Evolutionary conservation across 2,888 invertebrate genomes (phyloP).

Genomic region (Scaptomyza parva): DNA sequence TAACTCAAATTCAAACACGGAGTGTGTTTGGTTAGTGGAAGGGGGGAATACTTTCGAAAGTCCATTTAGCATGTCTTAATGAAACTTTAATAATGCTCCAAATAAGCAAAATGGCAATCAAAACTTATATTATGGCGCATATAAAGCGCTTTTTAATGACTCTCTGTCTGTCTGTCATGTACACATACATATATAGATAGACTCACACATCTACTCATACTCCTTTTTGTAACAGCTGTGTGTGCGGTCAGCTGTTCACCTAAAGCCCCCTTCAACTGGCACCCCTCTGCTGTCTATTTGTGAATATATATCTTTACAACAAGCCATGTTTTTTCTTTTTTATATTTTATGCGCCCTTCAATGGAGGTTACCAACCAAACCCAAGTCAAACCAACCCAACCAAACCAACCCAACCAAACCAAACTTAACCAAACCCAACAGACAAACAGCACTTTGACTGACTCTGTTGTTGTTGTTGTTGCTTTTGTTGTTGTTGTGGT

Average conservation of each 20-base stretch:
- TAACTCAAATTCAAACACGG: slow-evolving; percentile 6
- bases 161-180: slow-evolving; percentile 48
- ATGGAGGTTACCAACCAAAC: slow-evolving; percentile 53
- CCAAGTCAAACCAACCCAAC: slow-evolving; percentile 3
- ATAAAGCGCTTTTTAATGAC: slow-evolving; percentile 61
- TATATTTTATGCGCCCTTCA: slow-evolving; percentile 60
- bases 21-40: background rate
- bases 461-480: slow-evolving; percentile 7
- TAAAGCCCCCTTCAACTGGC: background rate
- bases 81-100: slow-evolving; percentile 76
- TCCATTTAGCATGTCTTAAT: slow-evolving; percentile 78
- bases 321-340: slow-evolving; percentile 15
- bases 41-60: slow-evolving; percentile 67
- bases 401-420: slow-evolving; percentile 8
- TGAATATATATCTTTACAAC: slow-evolving; percentile 31
- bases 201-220: slow-evolving; percentile 20
- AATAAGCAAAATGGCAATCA: slow-evolving; percentile 76
- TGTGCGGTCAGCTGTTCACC: slow-evolving; percentile 52
- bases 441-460: slow-evolving; percentile 27
- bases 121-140: slow-evolving; percentile 60
- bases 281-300: slow-evolving; percentile 13
- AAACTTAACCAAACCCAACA: background rate
- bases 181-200: background rate
- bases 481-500: slow-evolving; percentile 42
- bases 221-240: slow-evolving; percentile 22